A percentile compares a stretch with the other conserved stretches of the same genome.
Conservation (phyloP, 2,797 vertebrate genomes). For the Hippocampus kuda region DNA sequence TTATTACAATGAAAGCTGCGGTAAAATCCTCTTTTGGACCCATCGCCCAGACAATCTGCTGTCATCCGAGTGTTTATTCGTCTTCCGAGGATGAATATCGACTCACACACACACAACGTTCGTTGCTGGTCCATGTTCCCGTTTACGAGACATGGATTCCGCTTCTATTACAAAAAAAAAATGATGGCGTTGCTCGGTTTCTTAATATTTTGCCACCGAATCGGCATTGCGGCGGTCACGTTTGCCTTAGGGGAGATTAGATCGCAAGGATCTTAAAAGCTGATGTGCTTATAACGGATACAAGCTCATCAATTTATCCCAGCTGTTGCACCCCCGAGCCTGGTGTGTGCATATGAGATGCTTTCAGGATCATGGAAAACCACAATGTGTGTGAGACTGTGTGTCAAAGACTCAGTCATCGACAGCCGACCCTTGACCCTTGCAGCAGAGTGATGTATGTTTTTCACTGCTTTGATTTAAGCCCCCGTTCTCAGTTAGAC, state of each 20-base stretch:
- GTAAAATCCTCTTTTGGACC: conserved; percentile 57
- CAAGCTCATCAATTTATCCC: conserved; percentile 37
- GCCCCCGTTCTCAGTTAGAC: background rate
- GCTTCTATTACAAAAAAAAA: background rate
- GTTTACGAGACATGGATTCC: background rate
- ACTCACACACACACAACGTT: background rate
- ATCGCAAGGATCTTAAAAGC: conserved; percentile 49
- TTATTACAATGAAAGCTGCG: conserved; percentile 58
- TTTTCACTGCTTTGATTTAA: conserved; percentile 11
- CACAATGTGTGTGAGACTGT: conserved; percentile 31
- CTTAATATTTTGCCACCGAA: background rate
- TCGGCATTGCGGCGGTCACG: conserved; percentile 6
- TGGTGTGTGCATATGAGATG: conserved; percentile 33
- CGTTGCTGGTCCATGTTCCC: background rate
- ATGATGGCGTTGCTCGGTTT: background rate
- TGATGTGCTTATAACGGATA: conserved; percentile 40
- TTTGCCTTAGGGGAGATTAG: conserved; percentile 41
- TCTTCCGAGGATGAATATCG: background rate
- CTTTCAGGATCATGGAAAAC: conserved; percentile 27
- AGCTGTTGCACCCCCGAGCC: conserved; percentile 24
- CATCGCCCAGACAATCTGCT: conserved; percentile 50
- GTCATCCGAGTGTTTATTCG: conserved; percentile 40
- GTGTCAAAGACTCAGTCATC: conserved; percentile 31
- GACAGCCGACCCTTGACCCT: conserved; percentile 29
- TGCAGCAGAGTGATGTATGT: conserved; percentile 25